Conservation (phyloP, 1,140 invertebrate genomes). For the Phymastichus coffea region DNA sequence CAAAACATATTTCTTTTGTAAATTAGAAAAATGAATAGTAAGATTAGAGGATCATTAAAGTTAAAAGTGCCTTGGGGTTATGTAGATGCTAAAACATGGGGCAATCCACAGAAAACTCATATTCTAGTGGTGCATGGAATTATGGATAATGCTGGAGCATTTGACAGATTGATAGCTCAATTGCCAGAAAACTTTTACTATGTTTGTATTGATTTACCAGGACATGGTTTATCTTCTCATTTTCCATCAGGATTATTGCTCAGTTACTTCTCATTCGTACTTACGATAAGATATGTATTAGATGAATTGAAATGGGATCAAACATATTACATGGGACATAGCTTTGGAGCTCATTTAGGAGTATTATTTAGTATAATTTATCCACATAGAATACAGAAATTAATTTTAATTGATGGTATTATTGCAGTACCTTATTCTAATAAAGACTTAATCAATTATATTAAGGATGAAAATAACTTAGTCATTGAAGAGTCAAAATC, state of each 20-base stretch:
- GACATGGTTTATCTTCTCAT: slow-evolving; percentile 68
- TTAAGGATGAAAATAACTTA: slow-evolving; percentile 39
- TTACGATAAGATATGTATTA: slow-evolving; percentile 57
- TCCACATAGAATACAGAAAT: slow-evolving; percentile 55
- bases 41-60: slow-evolving; percentile 5
- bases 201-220: slow-evolving; percentile 68
- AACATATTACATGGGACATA: slow-evolving; percentile 61
- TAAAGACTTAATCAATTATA: slow-evolving; percentile 36
- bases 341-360: slow-evolving; percentile 59
- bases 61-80: slow-evolving; percentile 48
- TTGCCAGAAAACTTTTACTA: slow-evolving; percentile 63
- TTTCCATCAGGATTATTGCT: slow-evolving; percentile 58
- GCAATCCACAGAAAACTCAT: slow-evolving; percentile 52
- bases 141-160: slow-evolving; percentile 67
- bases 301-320: slow-evolving; percentile 61
- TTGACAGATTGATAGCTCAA: slow-evolving; percentile 62
- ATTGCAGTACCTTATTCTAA: slow-evolving; percentile 39
- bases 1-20: too few species aligned
- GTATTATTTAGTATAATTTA: slow-evolving; percentile 53
- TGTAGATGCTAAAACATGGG: slow-evolving; percentile 66
- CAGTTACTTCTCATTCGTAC: slow-evolving; percentile 52
- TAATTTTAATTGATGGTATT: slow-evolving; percentile 59
- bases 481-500: slow-evolving; percentile 35
- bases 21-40: neutral
- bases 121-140: slow-evolving; percentile 66